Evolutionary conservation across 35 echinoderm and acorn worm genomes (phyloP).

Genomic region (Holothuria glaberrima): DNA sequence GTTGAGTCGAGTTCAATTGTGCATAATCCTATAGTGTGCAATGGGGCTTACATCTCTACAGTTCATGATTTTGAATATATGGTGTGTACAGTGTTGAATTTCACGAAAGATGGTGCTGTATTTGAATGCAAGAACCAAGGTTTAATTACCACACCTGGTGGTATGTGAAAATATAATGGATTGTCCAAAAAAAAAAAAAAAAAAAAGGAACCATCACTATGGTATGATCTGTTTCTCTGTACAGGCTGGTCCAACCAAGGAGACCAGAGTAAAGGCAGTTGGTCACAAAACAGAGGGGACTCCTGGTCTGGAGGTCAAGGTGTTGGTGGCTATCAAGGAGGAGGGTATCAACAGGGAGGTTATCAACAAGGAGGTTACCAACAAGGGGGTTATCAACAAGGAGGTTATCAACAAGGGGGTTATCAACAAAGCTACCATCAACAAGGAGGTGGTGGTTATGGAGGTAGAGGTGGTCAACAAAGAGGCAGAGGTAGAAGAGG

Average conservation of each 20-base stretch:
- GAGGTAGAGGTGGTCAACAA: background rate
- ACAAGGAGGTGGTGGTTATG: background rate
- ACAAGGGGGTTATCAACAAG: background rate
- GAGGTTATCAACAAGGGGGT: background rate
- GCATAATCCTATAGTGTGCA: too few relatives aligned
- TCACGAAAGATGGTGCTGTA: background rate
- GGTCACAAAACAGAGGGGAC: constrained; percentile 9
- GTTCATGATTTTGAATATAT: background rate
- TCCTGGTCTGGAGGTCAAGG: background rate
- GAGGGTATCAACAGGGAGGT: background rate
- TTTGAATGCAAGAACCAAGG: background rate
- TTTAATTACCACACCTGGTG: background rate
- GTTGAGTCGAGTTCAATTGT: too few relatives aligned
- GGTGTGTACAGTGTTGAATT: background rate
- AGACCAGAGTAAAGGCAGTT: constrained; percentile 33
- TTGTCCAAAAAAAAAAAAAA: background rate
- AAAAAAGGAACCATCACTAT: too few relatives aligned
- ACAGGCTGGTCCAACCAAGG: constrained; percentile 64
- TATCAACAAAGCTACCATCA: background rate
- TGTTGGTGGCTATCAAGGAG: background rate
- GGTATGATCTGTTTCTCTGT: background rate
- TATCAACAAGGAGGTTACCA: constrained; percentile 29
- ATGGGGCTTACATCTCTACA: too few relatives aligned
- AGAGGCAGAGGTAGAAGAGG: constrained; percentile 15
- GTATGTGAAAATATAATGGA: background rate